phyloP scores from a whole-genome alignment of 2,888 invertebrate genomes.

The Melanargia galathea region DNA sequence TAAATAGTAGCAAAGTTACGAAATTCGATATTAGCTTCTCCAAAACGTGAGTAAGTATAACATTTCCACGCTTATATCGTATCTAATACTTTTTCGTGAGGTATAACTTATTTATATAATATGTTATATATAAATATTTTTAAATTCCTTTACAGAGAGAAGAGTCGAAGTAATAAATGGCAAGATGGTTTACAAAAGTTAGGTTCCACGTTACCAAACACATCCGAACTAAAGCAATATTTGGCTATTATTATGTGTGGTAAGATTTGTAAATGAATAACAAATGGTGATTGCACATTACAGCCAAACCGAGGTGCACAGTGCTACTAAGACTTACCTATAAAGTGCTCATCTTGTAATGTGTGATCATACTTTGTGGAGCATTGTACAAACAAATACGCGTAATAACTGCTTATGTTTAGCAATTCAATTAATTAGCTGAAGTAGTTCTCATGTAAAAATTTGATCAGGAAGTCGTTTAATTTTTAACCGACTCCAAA shows the following conservation, averaged over 20 bases:
- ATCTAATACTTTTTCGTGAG: background rate
- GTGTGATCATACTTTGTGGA: too few species aligned
- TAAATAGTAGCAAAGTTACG: constrained; percentile 48
- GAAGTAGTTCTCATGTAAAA: too few species aligned
- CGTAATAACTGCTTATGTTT: too few species aligned
- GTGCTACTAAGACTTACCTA: too few species aligned
- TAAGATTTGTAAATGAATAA: background rate
- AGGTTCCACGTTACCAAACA: constrained; percentile 49
- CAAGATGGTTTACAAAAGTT: constrained; percentile 46
- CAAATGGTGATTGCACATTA: background rate
- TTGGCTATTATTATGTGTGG: constrained; percentile 60
- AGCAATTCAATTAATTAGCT: too few species aligned
- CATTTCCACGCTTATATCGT: background rate
- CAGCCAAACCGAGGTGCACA: too few species aligned
- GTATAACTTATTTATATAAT: background rate
- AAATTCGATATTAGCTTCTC: constrained; percentile 56
- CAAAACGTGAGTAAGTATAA: constrained; percentile 79
- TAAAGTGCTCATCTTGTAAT: too few species aligned
- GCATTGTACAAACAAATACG: too few species aligned
- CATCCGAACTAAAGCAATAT: constrained; percentile 65
- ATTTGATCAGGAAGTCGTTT: too few species aligned
- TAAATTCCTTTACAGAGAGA: constrained; percentile 48
- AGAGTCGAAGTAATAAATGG: constrained; percentile 44
- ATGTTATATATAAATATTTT: background rate
- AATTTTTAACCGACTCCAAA: too few species aligned